These are phyloP conservation scores for Megalops cyprinoides DNA, from an alignment of 2,797 vertebrate species.

Conservation along the genomic window DNA sequence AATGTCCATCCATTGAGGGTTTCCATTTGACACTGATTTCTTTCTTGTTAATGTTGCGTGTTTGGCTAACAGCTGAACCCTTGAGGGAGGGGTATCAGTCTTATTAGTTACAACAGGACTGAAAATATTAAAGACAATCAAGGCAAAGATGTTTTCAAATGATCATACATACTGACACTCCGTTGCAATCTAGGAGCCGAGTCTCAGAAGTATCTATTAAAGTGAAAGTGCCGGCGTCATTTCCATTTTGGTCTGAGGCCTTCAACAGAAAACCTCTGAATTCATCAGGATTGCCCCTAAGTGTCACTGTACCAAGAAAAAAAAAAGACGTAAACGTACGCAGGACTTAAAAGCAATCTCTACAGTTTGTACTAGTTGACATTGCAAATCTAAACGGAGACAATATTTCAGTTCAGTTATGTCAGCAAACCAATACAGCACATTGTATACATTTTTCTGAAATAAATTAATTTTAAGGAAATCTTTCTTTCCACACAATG, in stretches of 20 bases:
- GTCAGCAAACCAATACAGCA: too few relatives aligned
- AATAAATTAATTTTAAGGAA: too few relatives aligned
- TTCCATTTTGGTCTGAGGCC: conserved; percentile 22
- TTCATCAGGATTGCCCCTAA: rapidly evolving
- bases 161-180: conserved; percentile 22
- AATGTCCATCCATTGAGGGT: rapidly evolving
- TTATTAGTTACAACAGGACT: not conserved
- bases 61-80: conserved; percentile 50
- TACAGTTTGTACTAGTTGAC: too few relatives aligned
- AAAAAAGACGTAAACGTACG: too few relatives aligned
- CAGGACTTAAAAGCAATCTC: too few relatives aligned
- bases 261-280: conserved; percentile 57
- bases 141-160: not conserved
- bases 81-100: conserved; percentile 30
- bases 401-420: too few relatives aligned
- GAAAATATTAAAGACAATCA: not conserved
- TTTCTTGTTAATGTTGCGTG: rapidly evolving
- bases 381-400: too few relatives aligned
- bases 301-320: conserved; percentile 46
- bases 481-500: too few relatives aligned
- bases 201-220: rapidly evolving
- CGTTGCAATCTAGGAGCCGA: not conserved
- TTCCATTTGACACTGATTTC: conserved; percentile 43
- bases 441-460: too few relatives aligned
- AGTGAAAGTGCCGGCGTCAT: conserved; percentile 40